Evolutionary conservation across 1,140 invertebrate species (phyloP).

Genomic region (Arctopsyche grandis): DNA sequence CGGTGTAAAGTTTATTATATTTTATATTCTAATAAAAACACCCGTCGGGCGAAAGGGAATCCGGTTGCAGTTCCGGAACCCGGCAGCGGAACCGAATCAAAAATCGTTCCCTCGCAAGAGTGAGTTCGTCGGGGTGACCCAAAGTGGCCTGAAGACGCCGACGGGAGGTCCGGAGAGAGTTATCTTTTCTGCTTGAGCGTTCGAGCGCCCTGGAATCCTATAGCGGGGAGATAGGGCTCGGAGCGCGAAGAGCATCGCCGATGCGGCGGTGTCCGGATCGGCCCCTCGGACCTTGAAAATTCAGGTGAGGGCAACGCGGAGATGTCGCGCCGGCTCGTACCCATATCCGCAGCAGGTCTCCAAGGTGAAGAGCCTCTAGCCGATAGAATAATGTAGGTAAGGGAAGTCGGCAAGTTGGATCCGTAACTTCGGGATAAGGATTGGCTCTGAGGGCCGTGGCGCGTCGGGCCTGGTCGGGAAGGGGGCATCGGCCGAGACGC

Average conservation of each 20-base stretch:
- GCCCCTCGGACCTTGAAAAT: conserved; percentile 81
- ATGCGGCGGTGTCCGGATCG: conserved; percentile 75
- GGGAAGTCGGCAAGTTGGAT: no score
- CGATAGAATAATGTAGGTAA: no score
- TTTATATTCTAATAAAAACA: conserved; percentile 57
- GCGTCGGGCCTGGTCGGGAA: no score
- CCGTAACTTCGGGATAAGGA: no score
- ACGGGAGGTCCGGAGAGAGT: conserved; percentile 79
- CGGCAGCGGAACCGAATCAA: conserved; percentile 74
- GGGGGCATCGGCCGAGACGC: no score
- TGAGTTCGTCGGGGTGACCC: conserved; percentile 63
- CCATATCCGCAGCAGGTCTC: no score
- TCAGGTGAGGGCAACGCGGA: conserved; percentile 75
- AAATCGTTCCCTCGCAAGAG: conserved; percentile 69
- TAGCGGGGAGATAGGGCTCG: conserved; percentile 76
- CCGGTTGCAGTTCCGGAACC: conserved; percentile 79
- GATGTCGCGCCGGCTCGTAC: no score
- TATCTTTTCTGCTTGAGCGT: conserved; percentile 83
- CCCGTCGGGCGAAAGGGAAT: conserved; percentile 75
- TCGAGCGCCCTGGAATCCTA: conserved; percentile 71
- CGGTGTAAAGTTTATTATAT: no score
- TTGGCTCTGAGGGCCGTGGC: no score
- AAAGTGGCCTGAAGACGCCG: conserved; percentile 73
- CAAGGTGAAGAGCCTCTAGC: no score
- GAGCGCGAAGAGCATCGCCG: conserved; percentile 77